phyloP scores from a whole-genome alignment of 2,888 invertebrate genomes.

The Lobophora halterata region DNA sequence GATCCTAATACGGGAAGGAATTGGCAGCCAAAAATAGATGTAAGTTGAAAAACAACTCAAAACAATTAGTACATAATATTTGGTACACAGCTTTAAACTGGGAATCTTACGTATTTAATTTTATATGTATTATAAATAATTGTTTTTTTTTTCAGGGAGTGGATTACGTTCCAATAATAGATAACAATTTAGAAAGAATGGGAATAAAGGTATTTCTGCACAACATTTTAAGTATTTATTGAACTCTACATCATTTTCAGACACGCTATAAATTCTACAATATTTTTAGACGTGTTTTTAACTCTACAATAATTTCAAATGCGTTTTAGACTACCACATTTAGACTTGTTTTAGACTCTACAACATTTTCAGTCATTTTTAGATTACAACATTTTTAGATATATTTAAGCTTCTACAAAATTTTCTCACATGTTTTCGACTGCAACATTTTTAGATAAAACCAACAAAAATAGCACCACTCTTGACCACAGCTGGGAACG shows the following conservation, averaged over 20 bases:
- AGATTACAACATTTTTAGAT: too few species aligned
- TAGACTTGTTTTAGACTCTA: too few species aligned
- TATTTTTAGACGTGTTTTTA: too few species aligned
- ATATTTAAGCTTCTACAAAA: too few species aligned
- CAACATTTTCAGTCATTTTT: conserved; percentile 1
- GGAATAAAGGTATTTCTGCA: conserved; percentile 39
- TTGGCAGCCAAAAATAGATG: conserved; percentile 39
- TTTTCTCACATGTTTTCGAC: too few species aligned
- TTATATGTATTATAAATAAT: background rate
- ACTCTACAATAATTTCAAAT: too few species aligned
- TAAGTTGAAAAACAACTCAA: conserved; percentile 22
- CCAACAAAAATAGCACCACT: background rate
- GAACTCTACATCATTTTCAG: too few species aligned
- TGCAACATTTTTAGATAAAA: conserved; percentile 20
- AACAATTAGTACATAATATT: background rate
- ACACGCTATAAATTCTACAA: too few species aligned
- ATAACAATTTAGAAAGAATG: conserved; percentile 28
- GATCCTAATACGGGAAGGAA: conserved; percentile 42
- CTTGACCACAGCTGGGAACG: conserved; percentile 14
- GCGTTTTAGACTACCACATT: too few species aligned
- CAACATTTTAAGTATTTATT: too few species aligned
- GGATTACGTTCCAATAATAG: conserved; percentile 13
- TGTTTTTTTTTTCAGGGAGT: conserved; percentile 11
- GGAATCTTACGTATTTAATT: background rate
- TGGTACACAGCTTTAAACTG: background rate